Conservation (phyloP, 2,113 vertebrate genomes). For the Galemys pyrenaicus region DNA sequence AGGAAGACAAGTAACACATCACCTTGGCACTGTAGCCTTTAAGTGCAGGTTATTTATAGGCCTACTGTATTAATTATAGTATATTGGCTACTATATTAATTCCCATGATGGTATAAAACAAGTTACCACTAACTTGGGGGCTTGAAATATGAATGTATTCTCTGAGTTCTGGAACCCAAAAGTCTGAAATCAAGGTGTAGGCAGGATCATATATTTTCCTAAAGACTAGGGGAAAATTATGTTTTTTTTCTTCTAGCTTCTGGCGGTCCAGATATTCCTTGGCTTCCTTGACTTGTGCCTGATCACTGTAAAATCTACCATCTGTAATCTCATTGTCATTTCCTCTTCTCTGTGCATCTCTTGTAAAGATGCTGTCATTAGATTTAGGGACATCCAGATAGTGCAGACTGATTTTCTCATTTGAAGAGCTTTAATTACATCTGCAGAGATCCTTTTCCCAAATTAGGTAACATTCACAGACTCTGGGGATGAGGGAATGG, state of each 20-base stretch:
- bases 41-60: background rate
- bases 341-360: background rate
- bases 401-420: background rate
- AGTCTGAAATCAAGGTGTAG: background rate
- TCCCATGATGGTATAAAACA: background rate
- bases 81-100: background rate
- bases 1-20: background rate
- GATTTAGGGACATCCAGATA: background rate
- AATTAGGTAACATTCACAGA: background rate
- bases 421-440: background rate
- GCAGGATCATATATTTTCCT: fast-evolving
- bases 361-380: background rate
- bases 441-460: background rate
- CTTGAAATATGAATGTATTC: background rate
- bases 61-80: background rate
- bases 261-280: too few species aligned
- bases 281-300: background rate
- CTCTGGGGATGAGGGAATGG: background rate
- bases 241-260: background rate
- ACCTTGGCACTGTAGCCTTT: background rate
- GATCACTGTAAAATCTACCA: background rate
- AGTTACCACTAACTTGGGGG: background rate
- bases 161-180: background rate
- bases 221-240: background rate
- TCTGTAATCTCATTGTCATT: background rate